Base-by-base conservation (phyloP, 2,888 invertebrate genomes). In the Pomacea canaliculata region DNA sequence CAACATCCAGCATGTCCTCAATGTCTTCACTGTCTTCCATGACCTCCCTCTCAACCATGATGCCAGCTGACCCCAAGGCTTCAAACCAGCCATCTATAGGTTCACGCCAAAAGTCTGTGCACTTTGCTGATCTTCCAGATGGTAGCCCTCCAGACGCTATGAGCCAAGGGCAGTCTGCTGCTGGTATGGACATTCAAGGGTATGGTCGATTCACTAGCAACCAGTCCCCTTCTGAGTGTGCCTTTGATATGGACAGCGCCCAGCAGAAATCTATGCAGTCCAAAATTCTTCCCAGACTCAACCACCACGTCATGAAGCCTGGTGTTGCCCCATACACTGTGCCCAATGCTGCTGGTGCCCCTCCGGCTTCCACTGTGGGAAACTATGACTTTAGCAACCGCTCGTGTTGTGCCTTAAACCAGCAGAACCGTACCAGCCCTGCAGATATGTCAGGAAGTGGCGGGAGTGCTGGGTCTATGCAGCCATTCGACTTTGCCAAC, bases 261-360 rank as follows among this genome's bases (percentile, higher is more conserved):
- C 77, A 77, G 62, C 73, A 60, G 19, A 79, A 83, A 73, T 72
- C 79, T 19, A 82, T 85, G 82, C 85, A 85, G 78, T 85, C 86
- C 16, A 87, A 87, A 77, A 88, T 88, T 70, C 81, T 88, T 80
- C 86, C 87, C 19, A 78, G 85, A 18, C 73, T 84, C 23, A 84
- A 83, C 10, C 85, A 84, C 69, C 85, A 84, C 66, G 84, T 83
- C 74, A 84, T 85, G 79, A 87, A 87, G 78, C 83, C 86, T 19
- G 87, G 85, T 66, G 84, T 85, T 12, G 88, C 87, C 12, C 88
- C 88, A 0, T 88, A 88, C 79, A 87, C 85, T 70, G 86, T 87
- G 66, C 88, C 88, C 27, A 84, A 70, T 68, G 74, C 73, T 59
- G 77, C 51, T 37, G 76, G 71, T 19, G 69, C 73, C 10, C 70